These are phyloP conservation scores for Amphimedon queenslandica DNA, from an alignment of 37 sponge, comb jelly and placozoan species.

Conservation along the genomic window DNA sequence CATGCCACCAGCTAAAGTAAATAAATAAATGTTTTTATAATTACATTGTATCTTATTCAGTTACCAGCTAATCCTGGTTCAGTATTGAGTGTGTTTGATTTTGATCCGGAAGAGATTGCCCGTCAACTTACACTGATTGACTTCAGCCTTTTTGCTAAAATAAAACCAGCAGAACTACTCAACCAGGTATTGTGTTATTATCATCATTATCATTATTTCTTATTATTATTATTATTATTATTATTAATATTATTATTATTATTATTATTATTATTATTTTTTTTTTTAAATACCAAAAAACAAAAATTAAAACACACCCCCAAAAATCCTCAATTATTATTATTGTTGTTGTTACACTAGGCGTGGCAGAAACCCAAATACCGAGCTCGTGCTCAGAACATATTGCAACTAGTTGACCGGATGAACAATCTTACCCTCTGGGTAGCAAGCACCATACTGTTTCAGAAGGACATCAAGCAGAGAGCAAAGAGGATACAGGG, in stretches of 20 bases:
- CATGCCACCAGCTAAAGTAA: constrained; percentile 73
- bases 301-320: too few species aligned
- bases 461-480: constrained; percentile 36
- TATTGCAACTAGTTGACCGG: constrained; percentile 74
- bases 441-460: constrained; percentile 89
- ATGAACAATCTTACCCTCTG: constrained; percentile 93
- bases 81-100: constrained; percentile 77
- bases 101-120: constrained; percentile 91
- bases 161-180: constrained; percentile 83
- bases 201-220: not conserved
- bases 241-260: not conserved
- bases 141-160: constrained; percentile 81
- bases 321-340: too few species aligned
- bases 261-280: not conserved
- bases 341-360: constrained; percentile 21
- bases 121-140: constrained; percentile 90
- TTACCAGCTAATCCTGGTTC: constrained; percentile 51
- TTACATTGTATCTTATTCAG: constrained; percentile 4
- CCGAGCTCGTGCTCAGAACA: constrained; percentile 76
- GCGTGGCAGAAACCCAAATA: constrained; percentile 91
- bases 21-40: not conserved
- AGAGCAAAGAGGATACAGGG: constrained; percentile 71
- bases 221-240: not conserved
- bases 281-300: too few species aligned
- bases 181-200: constrained; percentile 64